A percentile compares a stretch with the other conserved stretches of the same genome.
Evolutionary conservation across 2,113 vertebrate genomes (phyloP).

Genomic region (Ptilonorhynchus violaceus): DNA sequence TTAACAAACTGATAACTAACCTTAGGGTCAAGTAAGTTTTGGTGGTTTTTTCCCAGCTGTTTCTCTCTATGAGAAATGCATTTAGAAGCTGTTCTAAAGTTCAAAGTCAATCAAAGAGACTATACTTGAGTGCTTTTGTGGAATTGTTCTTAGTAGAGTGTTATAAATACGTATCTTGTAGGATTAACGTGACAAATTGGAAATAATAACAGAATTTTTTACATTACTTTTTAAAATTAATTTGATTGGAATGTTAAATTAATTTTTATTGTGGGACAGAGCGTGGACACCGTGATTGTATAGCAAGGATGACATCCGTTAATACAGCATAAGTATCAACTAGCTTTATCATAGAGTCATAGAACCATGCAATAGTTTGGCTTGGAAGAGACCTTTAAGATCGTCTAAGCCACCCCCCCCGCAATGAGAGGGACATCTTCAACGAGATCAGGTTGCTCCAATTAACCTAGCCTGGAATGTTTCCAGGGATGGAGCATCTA

Average conservation of each 20-base stretch:
- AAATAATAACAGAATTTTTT: neutral
- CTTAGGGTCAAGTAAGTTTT: neutral
- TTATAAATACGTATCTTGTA: neutral
- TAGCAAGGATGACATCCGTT: neutral
- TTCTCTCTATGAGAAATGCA: neutral
- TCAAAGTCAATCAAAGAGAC: neutral
- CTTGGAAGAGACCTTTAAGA: neutral
- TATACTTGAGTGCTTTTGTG: neutral
- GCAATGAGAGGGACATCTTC: neutral
- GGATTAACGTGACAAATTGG: neutral
- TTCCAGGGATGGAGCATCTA: neutral
- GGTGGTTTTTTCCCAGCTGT: neutral
- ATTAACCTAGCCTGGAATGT: neutral
- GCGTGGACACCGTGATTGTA: neutral
- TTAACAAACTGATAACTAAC: neutral
- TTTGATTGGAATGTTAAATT: neutral
- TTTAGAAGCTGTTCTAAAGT: neutral
- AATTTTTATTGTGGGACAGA: neutral
- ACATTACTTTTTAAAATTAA: neutral
- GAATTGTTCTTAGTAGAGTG: neutral
- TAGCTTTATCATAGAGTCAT: neutral
- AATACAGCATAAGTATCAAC: neutral
- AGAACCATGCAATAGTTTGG: neutral
- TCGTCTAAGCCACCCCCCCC: neutral
- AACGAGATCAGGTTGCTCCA: neutral